A percentile compares a stretch with the other conserved stretches of the same genome.
phyloP scores from a whole-genome alignment of 1,140 invertebrate genomes.

The Lepidurus apus region DNA sequence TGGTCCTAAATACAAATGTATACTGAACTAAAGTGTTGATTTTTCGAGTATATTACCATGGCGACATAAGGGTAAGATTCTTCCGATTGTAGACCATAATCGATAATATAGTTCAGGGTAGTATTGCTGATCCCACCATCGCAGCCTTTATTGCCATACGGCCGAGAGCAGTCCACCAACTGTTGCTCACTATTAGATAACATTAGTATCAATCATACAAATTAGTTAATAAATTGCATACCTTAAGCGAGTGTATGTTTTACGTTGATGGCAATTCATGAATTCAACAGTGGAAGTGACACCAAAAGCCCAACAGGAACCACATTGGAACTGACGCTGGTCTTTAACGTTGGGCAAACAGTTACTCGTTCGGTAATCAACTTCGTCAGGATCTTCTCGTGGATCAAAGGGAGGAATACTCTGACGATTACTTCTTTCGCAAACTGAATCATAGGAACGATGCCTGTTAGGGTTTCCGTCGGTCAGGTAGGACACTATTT shows the following conservation, averaged over 20 bases:
- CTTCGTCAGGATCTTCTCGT: not conserved
- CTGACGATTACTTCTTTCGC: not conserved
- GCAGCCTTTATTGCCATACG: conserved; percentile 15
- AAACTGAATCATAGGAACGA: not conserved
- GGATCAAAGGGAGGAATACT: not conserved
- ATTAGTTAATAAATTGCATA: not conserved
- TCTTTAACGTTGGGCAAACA: conserved; percentile 29
- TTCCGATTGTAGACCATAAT: not conserved
- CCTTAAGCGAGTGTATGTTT: conserved; percentile 22
- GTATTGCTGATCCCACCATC: conserved; percentile 26
- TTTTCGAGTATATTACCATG: conserved; percentile 20
- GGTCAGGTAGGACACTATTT: not conserved
- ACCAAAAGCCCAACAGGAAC: conserved; percentile 33
- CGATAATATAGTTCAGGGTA: conserved; percentile 24
- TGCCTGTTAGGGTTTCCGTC: not conserved
- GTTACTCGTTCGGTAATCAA: conserved; percentile 22
- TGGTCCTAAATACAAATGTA: not conserved
- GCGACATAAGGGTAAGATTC: conserved; percentile 37
- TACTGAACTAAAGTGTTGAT: not conserved
- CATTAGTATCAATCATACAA: not conserved
- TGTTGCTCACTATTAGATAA: conserved; percentile 33
- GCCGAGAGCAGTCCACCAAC: conserved; percentile 29
- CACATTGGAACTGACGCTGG: conserved; percentile 27
- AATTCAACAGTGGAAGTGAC: conserved; percentile 25
- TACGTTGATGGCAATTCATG: conserved; percentile 16